Evolutionary conservation across 2,113 vertebrate genomes (phyloP), one percentile per base, ranked within the genome.

Genomic region (Sylvilagus bachmani): DNA sequence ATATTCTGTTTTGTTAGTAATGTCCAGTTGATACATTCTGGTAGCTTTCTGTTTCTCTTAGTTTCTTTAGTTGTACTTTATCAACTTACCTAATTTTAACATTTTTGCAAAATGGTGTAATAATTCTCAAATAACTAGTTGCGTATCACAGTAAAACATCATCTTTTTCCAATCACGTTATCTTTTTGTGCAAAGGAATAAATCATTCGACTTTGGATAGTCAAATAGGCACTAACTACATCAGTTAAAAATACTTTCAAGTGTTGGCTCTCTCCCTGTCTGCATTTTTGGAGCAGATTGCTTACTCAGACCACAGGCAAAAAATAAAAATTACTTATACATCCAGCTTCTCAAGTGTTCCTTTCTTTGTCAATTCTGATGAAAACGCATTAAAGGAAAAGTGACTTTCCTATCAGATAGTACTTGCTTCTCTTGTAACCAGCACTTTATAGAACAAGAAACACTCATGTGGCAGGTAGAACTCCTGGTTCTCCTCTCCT

Each of bases 221-320:
- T 95, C 70, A 81, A 86, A 86, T 31, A 73, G 61, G 93, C 74
- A 66, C 79, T 58, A 92, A 77, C 73, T 94, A 5, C 66, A 8
- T 70, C 80, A 27, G 85, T 95, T 97, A 96, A 97, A 80, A 97
- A 3, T 85, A 62, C 88, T 89, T 89, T 73, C 21, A 89, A 44
- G 31, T 93, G 58, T 79, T 94, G 96, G 78, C 24, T 81, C 62
- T 97, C 93, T 73, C 10, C 86, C 79, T 89, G 44, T 83, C 67
- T 91, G n/a, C 25, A 10, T 97, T 97, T 98, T 96, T 89, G 70
- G 75, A 97, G 25, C 91, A 96, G 96, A 97, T 97, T 97, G 96
- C 86, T 71, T 97, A 97, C 97, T 91, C 84, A 95, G 80, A 44
- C 97, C 62, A 19, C 88, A 93, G 86, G 82, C 67, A 90, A 94